Conservation (phyloP, 2,797 vertebrate species). For the Diglossa cyanea region DNA sequence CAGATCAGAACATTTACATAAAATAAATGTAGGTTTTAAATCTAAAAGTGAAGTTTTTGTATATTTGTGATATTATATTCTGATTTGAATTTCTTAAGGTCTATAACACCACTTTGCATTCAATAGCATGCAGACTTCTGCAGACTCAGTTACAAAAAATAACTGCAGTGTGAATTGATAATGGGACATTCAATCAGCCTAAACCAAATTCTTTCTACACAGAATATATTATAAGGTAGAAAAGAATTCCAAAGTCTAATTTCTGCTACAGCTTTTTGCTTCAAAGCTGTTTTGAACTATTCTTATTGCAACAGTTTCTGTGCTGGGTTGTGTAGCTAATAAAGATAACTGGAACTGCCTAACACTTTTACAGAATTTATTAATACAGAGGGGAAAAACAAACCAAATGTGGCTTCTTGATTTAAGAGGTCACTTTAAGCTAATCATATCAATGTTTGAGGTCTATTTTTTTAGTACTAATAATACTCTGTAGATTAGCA, state of each 20-base stretch:
- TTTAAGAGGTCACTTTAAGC: conserved; percentile 10
- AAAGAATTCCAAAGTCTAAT: neutral
- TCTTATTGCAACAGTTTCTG: neutral
- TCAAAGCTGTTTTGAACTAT: neutral
- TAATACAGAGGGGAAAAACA: neutral
- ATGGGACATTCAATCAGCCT: conserved; percentile 38
- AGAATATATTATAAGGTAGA: conserved; percentile 9
- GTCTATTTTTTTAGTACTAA: conserved; percentile 2
- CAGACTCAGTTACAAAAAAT: conserved; percentile 17
- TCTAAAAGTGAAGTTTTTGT: neutral
- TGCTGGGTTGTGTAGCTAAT: neutral
- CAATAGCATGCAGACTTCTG: neutral
- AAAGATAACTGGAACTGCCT: neutral
- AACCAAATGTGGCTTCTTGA: neutral
- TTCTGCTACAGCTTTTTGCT: conserved; percentile 1
- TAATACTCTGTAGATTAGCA: neutral
- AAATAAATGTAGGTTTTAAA: neutral
- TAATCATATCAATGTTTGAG: neutral
- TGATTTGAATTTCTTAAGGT: neutral
- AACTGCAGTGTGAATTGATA: conserved; percentile 10
- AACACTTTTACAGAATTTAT: neutral
- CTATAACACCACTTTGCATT: neutral
- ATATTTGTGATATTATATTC: neutral
- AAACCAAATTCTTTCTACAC: conserved; percentile 11
- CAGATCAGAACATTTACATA: fast-evolving